Evolutionary conservation across 2,888 invertebrate species (phyloP), one percentile per base, ranked within the genome.

Genomic region (Pammene aurita): DNA sequence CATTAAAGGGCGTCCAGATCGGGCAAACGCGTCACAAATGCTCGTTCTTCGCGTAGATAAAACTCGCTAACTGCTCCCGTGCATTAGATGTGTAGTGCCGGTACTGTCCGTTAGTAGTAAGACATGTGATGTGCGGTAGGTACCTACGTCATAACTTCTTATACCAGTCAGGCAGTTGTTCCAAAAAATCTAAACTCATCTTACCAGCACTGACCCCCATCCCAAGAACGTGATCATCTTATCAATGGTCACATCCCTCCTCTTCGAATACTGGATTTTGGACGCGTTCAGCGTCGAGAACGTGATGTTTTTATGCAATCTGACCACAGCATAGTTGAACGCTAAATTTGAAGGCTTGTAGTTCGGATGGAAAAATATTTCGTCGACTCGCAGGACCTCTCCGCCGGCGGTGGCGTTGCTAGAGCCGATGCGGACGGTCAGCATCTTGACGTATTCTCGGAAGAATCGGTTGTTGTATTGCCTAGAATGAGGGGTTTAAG

Each of bases 401-500:
- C 92, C 92, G 0, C 92, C 92, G 0, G 80, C 70, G 0, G 89
- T 87, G 1, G 90, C 89, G 78, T 92, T 92, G 14, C 80, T 75
- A 5, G 90, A 90, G 0, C 91, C 92, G 0, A 90, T 84, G 14
- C 91, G 79, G 2, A 92, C 83, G 0, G 85, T 79, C 10, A 92
- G 77, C 90, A 92, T 90, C 71, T 88, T 89, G 1, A 90, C 87
- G 76, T 90, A 90, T 75, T 92, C 92, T 0, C 90, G 82, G 81
- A 86, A 91, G 80, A 91, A 91, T 4, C 92, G 82, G 73, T 92
- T 92, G 79, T 91, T 90, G 79, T 90, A 92, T 72, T 91, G 92
- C 9, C 92, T 92, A 81, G 5, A 73, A 74, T 48, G 48, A 48
- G 48, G 6, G 6, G 14, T 26, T n/a, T 11, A 42, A 38, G 38